Evolutionary conservation across 1,140 invertebrate genomes (phyloP), one percentile per base, ranked within the genome.

Genomic region (Heliconius hermathena): DNA sequence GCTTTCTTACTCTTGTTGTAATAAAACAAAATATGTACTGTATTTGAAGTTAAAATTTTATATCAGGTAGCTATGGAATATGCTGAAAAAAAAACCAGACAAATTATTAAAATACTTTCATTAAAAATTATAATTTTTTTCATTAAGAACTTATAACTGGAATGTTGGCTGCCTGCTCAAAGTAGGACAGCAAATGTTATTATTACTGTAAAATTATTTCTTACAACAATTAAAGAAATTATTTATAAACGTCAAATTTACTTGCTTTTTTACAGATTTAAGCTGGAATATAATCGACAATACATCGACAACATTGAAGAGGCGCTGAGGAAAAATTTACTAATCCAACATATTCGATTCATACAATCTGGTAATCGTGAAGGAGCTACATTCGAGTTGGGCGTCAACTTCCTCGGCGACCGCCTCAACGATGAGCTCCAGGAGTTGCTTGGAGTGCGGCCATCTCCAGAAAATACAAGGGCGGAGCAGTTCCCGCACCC

Each of bases 271-370:
- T 46, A 70, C 84, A 91, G 92, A 11, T 92, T 88, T 75, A 84
- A 84, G 22, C 8, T 16, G 1, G 78, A 87, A 18, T 89, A 85
- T 78, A 66, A 80, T 8, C 85, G 92, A 4, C 78, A 79, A 1
- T 93, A 92, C 80, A 71, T 66, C 8, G 89, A 92, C 72, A 76
- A 83, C 13, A 60, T 72, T 0, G 92, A 93, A 71, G 89, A 90
- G 70, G 89, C 90, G 46, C 79, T 91, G 20, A 85, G 92, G 11
- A 92, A 91, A 79, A 89, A 86, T 66, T 22, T 93, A 8, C 71
- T 93, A 6, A 85, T 89, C 16, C 85, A 90, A 71, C 81, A 74
- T 72, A 46, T 79, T 0, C 88, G 92, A 8, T 90, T 89, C 81
- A 77, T 88, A 13, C 74, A 76, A 38, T 84, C 92, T 2, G 89